phyloP scores from a whole-genome alignment of 2,797 vertebrate species.

The Rhabdophis nuchalis region DNA sequence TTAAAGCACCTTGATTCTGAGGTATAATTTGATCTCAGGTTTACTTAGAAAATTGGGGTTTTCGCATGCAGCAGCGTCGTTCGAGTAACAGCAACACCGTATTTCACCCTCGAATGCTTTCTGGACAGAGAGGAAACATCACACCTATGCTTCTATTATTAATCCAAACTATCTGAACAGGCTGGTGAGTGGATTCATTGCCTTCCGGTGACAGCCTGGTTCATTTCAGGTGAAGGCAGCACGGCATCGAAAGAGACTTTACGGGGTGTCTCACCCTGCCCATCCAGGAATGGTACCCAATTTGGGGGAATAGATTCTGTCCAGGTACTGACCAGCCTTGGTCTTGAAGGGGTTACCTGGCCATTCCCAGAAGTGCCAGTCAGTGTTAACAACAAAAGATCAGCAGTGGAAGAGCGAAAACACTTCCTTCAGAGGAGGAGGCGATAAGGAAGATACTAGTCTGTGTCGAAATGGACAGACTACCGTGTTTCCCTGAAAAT shows the following conservation, averaged over 20 bases:
- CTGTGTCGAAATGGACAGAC: too few species aligned
- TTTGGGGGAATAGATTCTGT: not conserved
- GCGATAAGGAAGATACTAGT: too few species aligned
- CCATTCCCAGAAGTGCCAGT: not conserved
- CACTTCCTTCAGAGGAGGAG: too few species aligned
- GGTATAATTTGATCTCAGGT: slow-evolving; percentile 58
- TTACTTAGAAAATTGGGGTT: slow-evolving; percentile 61
- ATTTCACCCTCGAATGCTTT: slow-evolving; percentile 44
- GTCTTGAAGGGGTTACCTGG: too few species aligned
- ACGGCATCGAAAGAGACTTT: not conserved
- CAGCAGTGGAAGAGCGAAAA: too few species aligned
- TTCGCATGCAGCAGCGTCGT: slow-evolving; percentile 33
- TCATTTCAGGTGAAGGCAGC: slow-evolving; percentile 10
- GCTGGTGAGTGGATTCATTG: slow-evolving; percentile 22
- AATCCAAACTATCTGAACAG: not conserved
- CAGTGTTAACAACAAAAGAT: not conserved
- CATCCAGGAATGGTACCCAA: not conserved
- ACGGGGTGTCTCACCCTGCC: not conserved
- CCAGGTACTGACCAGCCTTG: not conserved
- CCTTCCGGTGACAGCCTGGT: slow-evolving; percentile 17
- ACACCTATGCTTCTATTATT: slow-evolving; percentile 5
- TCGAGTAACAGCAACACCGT: slow-evolving; percentile 29
- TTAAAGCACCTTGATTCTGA: slow-evolving; percentile 52
- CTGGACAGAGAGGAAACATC: slow-evolving; percentile 13
- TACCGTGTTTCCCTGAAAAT: too few species aligned